These are phyloP conservation scores for Coleophora flavipennella DNA, from an alignment of 2,888 invertebrate species.

Conservation along the genomic window DNA sequence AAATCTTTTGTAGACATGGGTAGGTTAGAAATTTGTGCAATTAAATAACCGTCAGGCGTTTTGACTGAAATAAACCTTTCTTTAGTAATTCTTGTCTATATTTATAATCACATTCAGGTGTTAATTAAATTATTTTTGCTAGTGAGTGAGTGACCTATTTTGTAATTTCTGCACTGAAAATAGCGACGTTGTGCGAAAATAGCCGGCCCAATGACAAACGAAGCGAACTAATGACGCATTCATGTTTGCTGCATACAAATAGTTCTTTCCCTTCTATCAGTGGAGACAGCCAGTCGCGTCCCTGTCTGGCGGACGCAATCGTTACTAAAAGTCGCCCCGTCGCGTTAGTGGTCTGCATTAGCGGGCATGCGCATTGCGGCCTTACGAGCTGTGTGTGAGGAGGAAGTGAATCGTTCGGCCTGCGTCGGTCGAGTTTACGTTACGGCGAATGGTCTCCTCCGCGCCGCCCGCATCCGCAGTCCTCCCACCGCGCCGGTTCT, in stretches of 20 bases:
- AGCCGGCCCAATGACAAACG: constrained; percentile 5
- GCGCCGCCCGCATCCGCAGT: constrained; percentile 58
- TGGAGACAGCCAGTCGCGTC: constrained; percentile 67
- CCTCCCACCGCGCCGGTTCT: constrained; percentile 62
- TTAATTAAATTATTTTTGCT: too few species aligned
- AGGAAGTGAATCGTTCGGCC: constrained; percentile 46
- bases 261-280: constrained; percentile 52
- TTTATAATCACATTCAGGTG: too few species aligned
- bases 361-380: constrained; percentile 57
- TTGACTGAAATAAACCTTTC: too few species aligned
- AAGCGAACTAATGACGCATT: constrained; percentile 22
- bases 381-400: constrained; percentile 33
- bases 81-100: too few species aligned
- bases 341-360: constrained; percentile 51
- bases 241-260: constrained; percentile 34
- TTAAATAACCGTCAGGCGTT: too few species aligned
- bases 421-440: too few species aligned
- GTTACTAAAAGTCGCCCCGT: constrained; percentile 54
- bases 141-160: too few species aligned
- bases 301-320: constrained; percentile 61
- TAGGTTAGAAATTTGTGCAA: too few species aligned
- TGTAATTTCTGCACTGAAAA: not conserved
- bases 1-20: too few species aligned
- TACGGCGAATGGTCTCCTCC: constrained; percentile 26
- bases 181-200: not conserved